Conservation (phyloP, 92 coral and sea anemone species). For the Palythoa grandiflora region DNA sequence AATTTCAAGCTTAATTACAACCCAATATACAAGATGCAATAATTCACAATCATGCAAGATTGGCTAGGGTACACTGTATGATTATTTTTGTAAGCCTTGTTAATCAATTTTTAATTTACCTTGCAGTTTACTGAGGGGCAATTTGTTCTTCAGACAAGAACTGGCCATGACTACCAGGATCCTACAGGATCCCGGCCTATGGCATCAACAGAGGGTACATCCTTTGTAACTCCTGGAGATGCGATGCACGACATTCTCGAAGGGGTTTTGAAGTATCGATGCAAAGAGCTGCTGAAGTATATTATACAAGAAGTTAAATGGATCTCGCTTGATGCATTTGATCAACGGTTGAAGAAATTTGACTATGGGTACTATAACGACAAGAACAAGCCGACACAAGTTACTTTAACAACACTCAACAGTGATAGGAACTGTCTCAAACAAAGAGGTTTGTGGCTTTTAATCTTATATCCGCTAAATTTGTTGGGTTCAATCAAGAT, state of each 20-base stretch:
- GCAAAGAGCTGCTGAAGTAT: constrained; percentile 61
- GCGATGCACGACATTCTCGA: constrained; percentile 79
- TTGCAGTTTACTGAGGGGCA: constrained; percentile 55
- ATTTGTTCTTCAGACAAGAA: constrained; percentile 53
- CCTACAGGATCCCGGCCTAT: constrained; percentile 35
- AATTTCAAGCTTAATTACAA: no score
- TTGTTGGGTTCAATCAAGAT: background rate
- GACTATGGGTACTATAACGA: constrained; percentile 78
- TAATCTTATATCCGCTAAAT: background rate
- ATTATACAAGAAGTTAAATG: constrained; percentile 55
- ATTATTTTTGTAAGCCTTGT: background rate
- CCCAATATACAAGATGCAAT: background rate
- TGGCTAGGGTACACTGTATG: background rate
- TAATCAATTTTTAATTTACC: background rate
- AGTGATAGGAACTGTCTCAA: background rate
- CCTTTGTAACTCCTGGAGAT: constrained; percentile 66
- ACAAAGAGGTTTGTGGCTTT: background rate
- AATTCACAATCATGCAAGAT: background rate
- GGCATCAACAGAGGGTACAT: constrained; percentile 49
- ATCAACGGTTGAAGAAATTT: constrained; percentile 57
- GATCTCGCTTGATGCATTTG: constrained; percentile 62
- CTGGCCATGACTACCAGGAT: constrained; percentile 56
- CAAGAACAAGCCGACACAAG: constrained; percentile 46
- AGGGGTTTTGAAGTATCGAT: constrained; percentile 61
- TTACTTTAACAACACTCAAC: background rate